These are phyloP conservation scores for Trinorchestia longiramus DNA, from an alignment of 1,140 invertebrate species.

Conservation along the genomic window DNA sequence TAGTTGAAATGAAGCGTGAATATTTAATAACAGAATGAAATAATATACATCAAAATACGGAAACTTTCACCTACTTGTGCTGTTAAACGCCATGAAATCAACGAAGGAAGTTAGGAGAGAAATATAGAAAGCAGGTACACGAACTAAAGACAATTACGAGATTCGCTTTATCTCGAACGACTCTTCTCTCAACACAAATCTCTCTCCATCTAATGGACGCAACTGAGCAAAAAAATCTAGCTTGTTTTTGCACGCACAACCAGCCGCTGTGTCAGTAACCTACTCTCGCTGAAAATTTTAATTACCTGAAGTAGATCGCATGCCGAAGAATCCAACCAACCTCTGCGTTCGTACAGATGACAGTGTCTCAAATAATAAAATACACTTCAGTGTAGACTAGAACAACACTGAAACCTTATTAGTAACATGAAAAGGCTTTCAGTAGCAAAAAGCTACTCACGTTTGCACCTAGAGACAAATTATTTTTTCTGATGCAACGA, in stretches of 20 bases:
- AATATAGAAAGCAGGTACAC: not conserved
- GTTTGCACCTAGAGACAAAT: not conserved
- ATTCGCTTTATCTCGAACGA: conserved; percentile 41
- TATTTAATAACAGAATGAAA: too few species aligned
- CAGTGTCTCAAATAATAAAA: not conserved
- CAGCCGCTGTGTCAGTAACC: not conserved
- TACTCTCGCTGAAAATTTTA: conserved; percentile 17
- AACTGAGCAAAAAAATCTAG: not conserved
- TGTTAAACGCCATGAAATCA: not conserved
- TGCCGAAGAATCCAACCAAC: not conserved
- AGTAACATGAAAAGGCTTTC: not conserved
- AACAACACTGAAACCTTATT: not conserved
- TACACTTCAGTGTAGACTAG: not conserved
- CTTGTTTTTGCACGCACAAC: not conserved
- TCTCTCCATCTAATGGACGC: conserved; percentile 50
- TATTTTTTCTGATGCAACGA: not conserved
- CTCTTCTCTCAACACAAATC: not conserved
- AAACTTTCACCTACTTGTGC: not conserved
- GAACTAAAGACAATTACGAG: conserved; percentile 16
- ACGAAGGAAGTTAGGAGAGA: not conserved
- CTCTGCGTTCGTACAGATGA: too few species aligned
- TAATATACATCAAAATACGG: not conserved
- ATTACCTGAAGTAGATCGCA: not conserved
- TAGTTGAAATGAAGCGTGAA: too few species aligned
- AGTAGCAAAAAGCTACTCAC: not conserved